Evolutionary conservation across 2,888 invertebrate species (phyloP), one percentile per base, ranked within the genome.

Genomic region (Mechanitis mazaeus): DNA sequence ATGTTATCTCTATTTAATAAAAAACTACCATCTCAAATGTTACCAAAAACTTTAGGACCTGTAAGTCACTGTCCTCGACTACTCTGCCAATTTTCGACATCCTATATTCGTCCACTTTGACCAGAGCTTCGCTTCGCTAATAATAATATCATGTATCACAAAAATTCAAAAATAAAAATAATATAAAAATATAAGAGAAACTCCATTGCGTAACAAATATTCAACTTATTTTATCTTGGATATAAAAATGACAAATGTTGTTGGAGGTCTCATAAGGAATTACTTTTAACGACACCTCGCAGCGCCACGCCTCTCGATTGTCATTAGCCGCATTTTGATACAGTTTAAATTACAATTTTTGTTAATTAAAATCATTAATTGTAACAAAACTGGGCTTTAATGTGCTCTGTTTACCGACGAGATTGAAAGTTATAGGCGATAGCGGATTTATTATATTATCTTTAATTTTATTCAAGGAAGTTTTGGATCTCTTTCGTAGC

Each of bases 341-440:
- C 78, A 76, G 76, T 79, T 75, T 74, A 74, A 71, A 71, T 68
- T 72, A 70, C 66, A 72, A 33, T 79, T 79, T 78, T 76, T 75
- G 69, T 81, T 83, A 86, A 85, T 85, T 85, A 84, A 84, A 77
- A 74, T 71, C 77, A 76, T 84, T 85, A 84, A 85, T 83, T 84
- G 81, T 81, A 79, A 77, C 78, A 80, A 81, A 84, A 78, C 74
- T 74, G 72, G 69, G 74, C 78, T 77, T 79, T 81, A 74, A 72
- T 70, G 68, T 58, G 62, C 56, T 55, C 33, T 61, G 66, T 66
- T 60, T 45, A 65, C 64, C 66, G 69, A 61, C 59, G 35, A 4
- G 12, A 58, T 66, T 54, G 64, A 69, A 50, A 1, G 58, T n/a
- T 31, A 65, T 5, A 54, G 45, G 67, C 42, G 55, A 7, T 11